Evolutionary conservation across 1,140 invertebrate genomes (phyloP), one percentile per base, ranked within the genome.

Genomic region (Drosophila willistoni): DNA sequence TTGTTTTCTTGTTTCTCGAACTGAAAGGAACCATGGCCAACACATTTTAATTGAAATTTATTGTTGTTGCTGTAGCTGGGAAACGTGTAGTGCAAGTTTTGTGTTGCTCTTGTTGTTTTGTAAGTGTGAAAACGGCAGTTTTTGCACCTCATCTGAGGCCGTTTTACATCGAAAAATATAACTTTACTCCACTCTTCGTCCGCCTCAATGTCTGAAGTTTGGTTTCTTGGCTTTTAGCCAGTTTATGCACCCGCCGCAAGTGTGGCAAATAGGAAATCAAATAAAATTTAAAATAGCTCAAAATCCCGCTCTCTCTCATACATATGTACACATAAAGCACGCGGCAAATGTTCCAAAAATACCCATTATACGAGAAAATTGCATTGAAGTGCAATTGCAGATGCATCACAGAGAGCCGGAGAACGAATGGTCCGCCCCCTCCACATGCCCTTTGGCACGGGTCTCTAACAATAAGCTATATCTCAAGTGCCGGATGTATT

Each of bases 401-500:
- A 44, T 57, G 39, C 34, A 17, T 25, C 55, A 6, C 44, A 10
- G 17, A 39, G 13, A 22, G 44, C 22, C 29, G 36, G 36, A 57
- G 29, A 42, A 6, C 22, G 13, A 9, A 29, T 29, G 61, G 55
- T 13, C 22, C 33, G 57, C 57, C 29, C 29, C 29, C 29, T 29
- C 29, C 63, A 65, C 55, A 39, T 44, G 55, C 63, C 51, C 42
- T 63, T 74, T 63, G 66, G 71, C 71, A 77, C 67, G 67, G 5
- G 59, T 14, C 65, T 51, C 29, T 29, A 29, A 29, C 29, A 29
- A 29, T 29, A 22, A 51, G 12, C 57, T 51, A 60, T 70, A 63
- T 61, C 76, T 76, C 76, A 79, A 79, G 76, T 79, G 73, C 76
- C 76, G 76, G 73, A 75, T 78, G 41, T 78, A 78, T 78, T 75